Base-by-base conservation (phyloP, 2,113 vertebrate species). In the Poecilia latipinna region DNA sequence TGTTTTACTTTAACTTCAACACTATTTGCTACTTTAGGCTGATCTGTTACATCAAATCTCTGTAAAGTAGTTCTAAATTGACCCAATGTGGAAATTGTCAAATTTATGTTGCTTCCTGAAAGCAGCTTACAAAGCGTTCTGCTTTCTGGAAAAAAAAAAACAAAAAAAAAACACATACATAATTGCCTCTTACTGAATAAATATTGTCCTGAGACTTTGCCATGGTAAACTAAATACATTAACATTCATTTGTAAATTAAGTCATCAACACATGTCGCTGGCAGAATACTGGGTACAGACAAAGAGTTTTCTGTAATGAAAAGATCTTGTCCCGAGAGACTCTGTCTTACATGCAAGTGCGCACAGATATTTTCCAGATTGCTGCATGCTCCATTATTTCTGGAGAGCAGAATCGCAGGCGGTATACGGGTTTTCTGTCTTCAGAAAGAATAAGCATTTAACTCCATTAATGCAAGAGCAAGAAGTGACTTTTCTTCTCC, bases 361-460 rank as follows among this genome's bases (percentile, higher is more conserved):
- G 77, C 77, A 79, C 77, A 79, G 64, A 65, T 79, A 0, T 77
- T 69, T 68, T 74, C 86, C 88, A 89, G 65, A 65, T 19, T 7
- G 24, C 72, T 78, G 85, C 85, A 80, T 87, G 66, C 79, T 60
- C 74, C 71, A 89, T 83, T 80, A 78, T 69, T 70, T 71, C 44
- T 79, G 64, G 65, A 83, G 60, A 70, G 80, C 75, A 51, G 51
- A 77, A 51, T 75, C 72, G 48, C 31, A 1, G 3, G 70, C 32
- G 44, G 77, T 54, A 64, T 51, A 70, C 61, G 60, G 76, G 72
- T 81, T 78, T 82, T 86, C 54, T 82, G 79, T 84, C 68, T 82
- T 80, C 80, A 72, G 54, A 35, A 62, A 78, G 77, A 84, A 90
- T 86, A 91, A 88, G 86, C 90, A 85, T 81, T 90, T 88, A 54